Percentiles rank a stretch among this genome's conserved stretches.
Evolutionary conservation across 2,113 vertebrate species (phyloP).

Genomic region (Rafetus swinhoei): DNA sequence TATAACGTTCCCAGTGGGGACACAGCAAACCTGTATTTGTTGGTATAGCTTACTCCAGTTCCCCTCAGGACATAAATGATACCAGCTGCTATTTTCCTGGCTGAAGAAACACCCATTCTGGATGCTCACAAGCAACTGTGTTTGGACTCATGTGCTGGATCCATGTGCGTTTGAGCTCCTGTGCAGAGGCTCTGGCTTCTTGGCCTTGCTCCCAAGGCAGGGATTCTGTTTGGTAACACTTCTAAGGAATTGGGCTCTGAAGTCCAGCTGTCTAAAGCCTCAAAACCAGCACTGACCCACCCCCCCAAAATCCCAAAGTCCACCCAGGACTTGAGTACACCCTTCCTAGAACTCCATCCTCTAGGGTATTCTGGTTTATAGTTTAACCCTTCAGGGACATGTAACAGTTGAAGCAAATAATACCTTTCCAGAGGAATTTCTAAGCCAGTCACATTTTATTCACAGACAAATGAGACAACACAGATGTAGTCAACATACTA

Average conservation of each 20-base stretch:
- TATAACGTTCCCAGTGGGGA: background rate
- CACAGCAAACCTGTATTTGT: background rate
- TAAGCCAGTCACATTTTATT: background rate
- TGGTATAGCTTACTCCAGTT: background rate
- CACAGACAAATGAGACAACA: background rate
- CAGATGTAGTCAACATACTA: background rate
- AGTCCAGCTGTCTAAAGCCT: background rate
- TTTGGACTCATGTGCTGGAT: background rate
- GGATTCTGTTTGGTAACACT: background rate
- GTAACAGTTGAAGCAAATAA: background rate
- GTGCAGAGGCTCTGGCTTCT: background rate
- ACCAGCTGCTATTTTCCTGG: background rate
- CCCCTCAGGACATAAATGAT: background rate
- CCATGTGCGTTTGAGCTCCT: background rate
- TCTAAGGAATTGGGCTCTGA: background rate
- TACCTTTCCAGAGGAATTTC: background rate
- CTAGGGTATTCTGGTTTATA: background rate
- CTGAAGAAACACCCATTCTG: background rate
- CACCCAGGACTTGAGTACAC: background rate
- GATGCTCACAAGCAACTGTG: background rate
- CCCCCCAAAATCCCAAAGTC: background rate
- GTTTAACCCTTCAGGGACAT: background rate
- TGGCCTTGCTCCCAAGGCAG: background rate
- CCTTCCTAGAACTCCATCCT: background rate
- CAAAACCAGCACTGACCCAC: background rate